These are phyloP conservation scores for Drepana falcataria DNA, from an alignment of 2,888 invertebrate genomes.

Conservation along the genomic window DNA sequence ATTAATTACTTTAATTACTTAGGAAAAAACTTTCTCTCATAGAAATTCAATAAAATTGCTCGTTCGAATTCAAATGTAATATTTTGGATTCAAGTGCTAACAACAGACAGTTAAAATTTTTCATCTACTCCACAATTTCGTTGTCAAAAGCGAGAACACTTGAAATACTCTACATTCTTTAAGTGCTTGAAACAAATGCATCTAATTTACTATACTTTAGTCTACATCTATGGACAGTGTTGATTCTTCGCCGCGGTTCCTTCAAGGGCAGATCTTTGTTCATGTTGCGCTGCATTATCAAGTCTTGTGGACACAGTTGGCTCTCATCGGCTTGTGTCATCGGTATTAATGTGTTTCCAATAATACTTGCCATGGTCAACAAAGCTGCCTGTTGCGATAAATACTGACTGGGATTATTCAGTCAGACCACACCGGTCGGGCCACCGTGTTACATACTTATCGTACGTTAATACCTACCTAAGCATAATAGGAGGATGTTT, in stretches of 20 bases:
- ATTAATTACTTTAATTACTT: too few relatives aligned
- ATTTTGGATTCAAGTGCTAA: too few relatives aligned
- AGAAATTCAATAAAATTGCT: too few relatives aligned
- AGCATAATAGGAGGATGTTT: too few relatives aligned
- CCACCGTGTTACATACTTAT: conserved; percentile 22
- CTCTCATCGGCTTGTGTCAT: conserved; percentile 73
- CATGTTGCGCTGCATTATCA: conserved; percentile 53
- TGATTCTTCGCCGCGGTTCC: conserved; percentile 38
- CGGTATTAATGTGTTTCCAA: conserved; percentile 71
- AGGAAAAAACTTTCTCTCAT: too few relatives aligned
- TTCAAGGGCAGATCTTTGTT: conserved; percentile 70
- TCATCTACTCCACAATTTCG: not conserved
- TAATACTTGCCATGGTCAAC: conserved; percentile 66
- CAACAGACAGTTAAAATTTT: too few relatives aligned
- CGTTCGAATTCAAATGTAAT: not conserved
- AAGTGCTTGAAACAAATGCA: conserved; percentile 41
- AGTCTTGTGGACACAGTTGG: conserved; percentile 72
- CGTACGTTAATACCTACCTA: not conserved
- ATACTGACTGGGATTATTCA: conserved; percentile 54
- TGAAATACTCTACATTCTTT: conserved; percentile 29
- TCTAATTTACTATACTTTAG: conserved; percentile 34
- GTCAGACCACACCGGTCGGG: conserved; percentile 62
- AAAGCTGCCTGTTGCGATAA: conserved; percentile 64
- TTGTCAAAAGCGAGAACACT: conserved; percentile 12
- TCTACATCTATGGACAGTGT: conserved; percentile 19